Percentiles rank a stretch among this genome's conserved stretches.
Evolutionary conservation across 2,113 vertebrate genomes (phyloP).

Genomic region (Brachypteracias leptosomus): DNA sequence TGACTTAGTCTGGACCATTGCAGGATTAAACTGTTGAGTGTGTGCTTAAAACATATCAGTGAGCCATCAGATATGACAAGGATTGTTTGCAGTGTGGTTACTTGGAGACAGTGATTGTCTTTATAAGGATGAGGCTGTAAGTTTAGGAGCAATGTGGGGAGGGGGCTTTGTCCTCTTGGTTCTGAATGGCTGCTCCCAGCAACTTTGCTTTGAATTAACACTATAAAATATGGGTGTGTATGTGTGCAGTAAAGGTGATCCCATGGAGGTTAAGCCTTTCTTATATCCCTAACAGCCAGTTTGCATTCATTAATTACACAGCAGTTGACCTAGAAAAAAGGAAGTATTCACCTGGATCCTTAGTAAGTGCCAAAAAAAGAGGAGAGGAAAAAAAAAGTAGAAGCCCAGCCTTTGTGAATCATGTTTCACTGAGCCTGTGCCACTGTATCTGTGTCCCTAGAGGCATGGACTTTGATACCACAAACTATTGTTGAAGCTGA

Average conservation of each 20-base stretch:
- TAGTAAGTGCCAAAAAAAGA: background rate
- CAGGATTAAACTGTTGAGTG: background rate
- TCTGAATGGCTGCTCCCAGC: background rate
- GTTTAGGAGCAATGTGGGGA: background rate
- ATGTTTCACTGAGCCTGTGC: background rate
- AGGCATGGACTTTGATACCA: slow-evolving; percentile 19
- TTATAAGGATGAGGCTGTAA: background rate
- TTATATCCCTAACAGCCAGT: background rate
- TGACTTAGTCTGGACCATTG: background rate
- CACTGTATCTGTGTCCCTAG: background rate
- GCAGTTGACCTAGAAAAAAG: background rate
- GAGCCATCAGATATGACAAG: background rate
- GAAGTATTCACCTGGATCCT: background rate
- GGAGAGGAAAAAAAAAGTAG: background rate
- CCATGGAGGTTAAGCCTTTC: background rate
- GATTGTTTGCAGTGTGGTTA: background rate
- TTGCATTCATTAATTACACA: background rate
- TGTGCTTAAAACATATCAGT: background rate
- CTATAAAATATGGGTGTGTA: background rate
- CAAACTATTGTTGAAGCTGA: background rate
- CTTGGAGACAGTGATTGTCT: background rate
- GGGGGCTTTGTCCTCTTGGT: background rate
- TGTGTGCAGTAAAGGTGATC: background rate
- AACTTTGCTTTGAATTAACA: background rate
- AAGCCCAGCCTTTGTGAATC: background rate